A percentile compares a stretch with the other conserved stretches of the same genome.
These are phyloP conservation scores for Crocidura indochinensis DNA, from an alignment of 2,797 vertebrate genomes.

Conservation along the genomic window DNA sequence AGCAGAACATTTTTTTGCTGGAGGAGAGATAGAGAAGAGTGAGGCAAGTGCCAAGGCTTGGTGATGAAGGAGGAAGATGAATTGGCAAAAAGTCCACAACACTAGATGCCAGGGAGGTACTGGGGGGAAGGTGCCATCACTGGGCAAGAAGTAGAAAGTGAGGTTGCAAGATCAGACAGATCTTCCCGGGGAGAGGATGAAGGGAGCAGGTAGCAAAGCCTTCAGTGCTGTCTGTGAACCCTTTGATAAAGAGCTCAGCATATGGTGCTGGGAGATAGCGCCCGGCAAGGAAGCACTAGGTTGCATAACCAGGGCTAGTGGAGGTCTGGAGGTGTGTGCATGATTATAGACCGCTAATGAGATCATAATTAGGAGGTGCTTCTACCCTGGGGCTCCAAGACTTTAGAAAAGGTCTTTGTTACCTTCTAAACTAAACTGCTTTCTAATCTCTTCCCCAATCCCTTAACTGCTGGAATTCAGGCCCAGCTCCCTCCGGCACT, in stretches of 20 bases:
- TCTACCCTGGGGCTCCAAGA: slow-evolving; percentile 64
- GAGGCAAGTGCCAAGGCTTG: background rate
- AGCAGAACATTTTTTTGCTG: background rate
- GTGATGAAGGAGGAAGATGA: slow-evolving; percentile 11
- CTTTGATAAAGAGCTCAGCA: slow-evolving; percentile 61
- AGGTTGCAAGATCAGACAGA: slow-evolving; percentile 71
- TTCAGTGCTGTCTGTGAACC: slow-evolving; percentile 54
- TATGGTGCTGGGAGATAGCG: slow-evolving; percentile 74
- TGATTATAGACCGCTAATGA: slow-evolving; percentile 63
- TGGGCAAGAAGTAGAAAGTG: slow-evolving; percentile 23
- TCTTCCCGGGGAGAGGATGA: slow-evolving; percentile 70
- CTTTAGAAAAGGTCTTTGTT: slow-evolving; percentile 59
- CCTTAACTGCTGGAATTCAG: slow-evolving; percentile 38
- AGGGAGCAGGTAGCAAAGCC: slow-evolving; percentile 74
- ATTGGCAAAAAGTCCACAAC: slow-evolving; percentile 17
- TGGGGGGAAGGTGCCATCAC: background rate
- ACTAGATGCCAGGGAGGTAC: background rate
- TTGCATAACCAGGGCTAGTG: slow-evolving; percentile 71
- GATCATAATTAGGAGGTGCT: slow-evolving; percentile 74
- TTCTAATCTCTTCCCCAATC: slow-evolving; percentile 26
- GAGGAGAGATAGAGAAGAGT: slow-evolving; percentile 2
- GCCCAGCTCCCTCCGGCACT: too few species aligned
- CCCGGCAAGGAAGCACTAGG: background rate
- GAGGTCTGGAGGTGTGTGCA: background rate
- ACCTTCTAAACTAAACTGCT: background rate